Evolutionary conservation across 2,113 vertebrate species (phyloP).

Genomic region (Apistogramma diplotaenia): DNA sequence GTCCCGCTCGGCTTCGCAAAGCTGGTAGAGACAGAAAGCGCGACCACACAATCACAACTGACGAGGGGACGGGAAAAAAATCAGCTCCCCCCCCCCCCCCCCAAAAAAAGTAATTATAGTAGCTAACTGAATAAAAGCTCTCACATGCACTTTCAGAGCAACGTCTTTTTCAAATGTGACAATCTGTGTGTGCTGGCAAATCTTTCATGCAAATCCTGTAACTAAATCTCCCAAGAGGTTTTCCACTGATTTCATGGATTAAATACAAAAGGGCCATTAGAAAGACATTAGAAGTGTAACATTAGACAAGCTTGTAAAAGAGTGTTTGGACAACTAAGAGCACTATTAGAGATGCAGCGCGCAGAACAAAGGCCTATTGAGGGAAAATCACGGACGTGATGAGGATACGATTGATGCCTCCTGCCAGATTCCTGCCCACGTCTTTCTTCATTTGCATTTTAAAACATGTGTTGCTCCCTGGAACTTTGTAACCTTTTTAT

Average conservation of each 20-base stretch:
- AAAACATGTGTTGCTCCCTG: neutral
- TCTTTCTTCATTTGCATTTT: neutral
- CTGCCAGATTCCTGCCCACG: neutral
- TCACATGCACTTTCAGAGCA: slow-evolving; percentile 36
- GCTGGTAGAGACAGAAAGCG: slow-evolving; percentile 73
- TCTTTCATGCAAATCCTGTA: slow-evolving; percentile 49
- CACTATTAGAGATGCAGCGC: slow-evolving; percentile 43
- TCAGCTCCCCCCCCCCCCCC: neutral
- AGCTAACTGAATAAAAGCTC: slow-evolving; percentile 20
- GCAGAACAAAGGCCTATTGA: slow-evolving; percentile 39
- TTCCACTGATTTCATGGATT: slow-evolving; percentile 60
- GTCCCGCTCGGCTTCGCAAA: slow-evolving; percentile 86
- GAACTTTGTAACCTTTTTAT: neutral
- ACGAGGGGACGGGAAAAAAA: neutral
- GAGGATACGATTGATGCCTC: slow-evolving; percentile 8
- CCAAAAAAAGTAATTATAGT: slow-evolving; percentile 8
- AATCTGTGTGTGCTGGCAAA: slow-evolving; percentile 47
- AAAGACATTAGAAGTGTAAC: slow-evolving; percentile 63
- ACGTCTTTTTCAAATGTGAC: slow-evolving; percentile 21
- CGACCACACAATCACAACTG: slow-evolving; percentile 20
- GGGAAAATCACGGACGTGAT: neutral
- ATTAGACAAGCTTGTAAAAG: slow-evolving; percentile 57
- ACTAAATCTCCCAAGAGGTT: slow-evolving; percentile 48
- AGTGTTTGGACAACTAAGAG: slow-evolving; percentile 62
- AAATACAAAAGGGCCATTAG: slow-evolving; percentile 48